Percentiles rank a stretch among this genome's conserved stretches.
These are phyloP conservation scores for Doris montereyensis DNA, from an alignment of 2,888 invertebrate genomes.

Conservation along the genomic window DNA sequence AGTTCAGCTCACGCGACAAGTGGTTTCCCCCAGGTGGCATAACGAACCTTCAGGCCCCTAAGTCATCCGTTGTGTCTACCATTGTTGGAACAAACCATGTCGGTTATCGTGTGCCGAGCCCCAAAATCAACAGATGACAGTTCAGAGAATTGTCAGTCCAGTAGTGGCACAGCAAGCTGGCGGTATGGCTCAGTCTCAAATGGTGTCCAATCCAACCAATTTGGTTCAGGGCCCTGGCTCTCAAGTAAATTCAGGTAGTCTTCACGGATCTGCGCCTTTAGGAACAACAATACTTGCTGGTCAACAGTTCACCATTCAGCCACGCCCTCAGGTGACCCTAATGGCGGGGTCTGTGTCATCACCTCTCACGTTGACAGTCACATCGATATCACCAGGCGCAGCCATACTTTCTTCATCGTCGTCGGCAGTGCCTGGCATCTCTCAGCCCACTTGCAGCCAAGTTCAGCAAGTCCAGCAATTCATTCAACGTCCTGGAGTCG, in stretches of 20 bases:
- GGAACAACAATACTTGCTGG: constrained; percentile 30
- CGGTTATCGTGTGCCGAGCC: constrained; percentile 1
- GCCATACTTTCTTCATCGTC: not conserved
- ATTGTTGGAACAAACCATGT: constrained; percentile 13
- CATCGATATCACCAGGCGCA: constrained; percentile 29
- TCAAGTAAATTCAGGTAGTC: not conserved
- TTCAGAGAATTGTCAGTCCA: constrained; percentile 27
- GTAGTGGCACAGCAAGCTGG: constrained; percentile 22
- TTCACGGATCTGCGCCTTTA: constrained; percentile 18
- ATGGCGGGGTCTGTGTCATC: constrained; percentile 21
- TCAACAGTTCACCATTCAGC: constrained; percentile 35
- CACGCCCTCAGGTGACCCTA: constrained; percentile 22
- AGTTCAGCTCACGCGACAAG: not conserved
- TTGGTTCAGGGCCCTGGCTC: not conserved
- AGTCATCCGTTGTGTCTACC: not conserved
- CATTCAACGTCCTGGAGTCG: constrained; percentile 4
- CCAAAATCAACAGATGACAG: constrained; percentile 2
- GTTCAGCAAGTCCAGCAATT: not conserved
- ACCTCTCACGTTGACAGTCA: constrained; percentile 34
- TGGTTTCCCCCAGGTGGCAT: not conserved
- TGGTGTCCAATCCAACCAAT: not conserved
- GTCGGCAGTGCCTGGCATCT: not conserved
- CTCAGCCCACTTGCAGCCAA: constrained; percentile 11
- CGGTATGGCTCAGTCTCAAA: constrained; percentile 2
- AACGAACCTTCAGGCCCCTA: constrained; percentile 2